A percentile compares a stretch with the other conserved stretches of the same genome.
Conservation (phyloP, 2,113 vertebrate species). For the Elephantulus edwardii region DNA sequence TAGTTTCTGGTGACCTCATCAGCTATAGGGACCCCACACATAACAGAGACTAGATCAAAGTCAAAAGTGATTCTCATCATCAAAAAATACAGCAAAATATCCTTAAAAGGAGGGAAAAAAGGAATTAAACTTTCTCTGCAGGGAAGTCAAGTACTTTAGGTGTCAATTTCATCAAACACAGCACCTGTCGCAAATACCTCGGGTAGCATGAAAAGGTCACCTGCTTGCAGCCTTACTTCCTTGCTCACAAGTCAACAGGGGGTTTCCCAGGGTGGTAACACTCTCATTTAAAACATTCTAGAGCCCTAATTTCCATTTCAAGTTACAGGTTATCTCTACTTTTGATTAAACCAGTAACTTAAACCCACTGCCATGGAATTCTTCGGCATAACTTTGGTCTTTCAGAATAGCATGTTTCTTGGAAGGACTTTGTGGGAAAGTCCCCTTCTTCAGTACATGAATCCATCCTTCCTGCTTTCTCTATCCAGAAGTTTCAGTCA, state of each 20-base stretch:
- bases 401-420: constrained; percentile 58
- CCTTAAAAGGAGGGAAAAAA: constrained; percentile 38
- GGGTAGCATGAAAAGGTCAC: constrained; percentile 56
- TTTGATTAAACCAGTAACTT: constrained; percentile 64
- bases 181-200: constrained; percentile 42
- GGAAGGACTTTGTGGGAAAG: constrained; percentile 61
- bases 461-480: constrained; percentile 28
- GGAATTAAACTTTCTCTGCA: constrained; percentile 40
- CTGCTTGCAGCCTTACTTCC: constrained; percentile 61
- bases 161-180: constrained; percentile 59
- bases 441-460: constrained; percentile 27
- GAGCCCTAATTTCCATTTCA: constrained; percentile 71
- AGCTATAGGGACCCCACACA: neutral
- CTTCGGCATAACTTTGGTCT: constrained; percentile 35
- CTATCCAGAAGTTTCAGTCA: constrained; percentile 8
- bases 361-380: constrained; percentile 50
- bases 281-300: constrained; percentile 61
- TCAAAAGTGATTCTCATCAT: constrained; percentile 51
- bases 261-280: constrained; percentile 61
- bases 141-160: constrained; percentile 27
- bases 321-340: constrained; percentile 64
- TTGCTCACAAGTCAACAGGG: constrained; percentile 55
- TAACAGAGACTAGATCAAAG: constrained; percentile 49
- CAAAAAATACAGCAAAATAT: constrained; percentile 20
- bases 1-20: constrained; percentile 29